A percentile compares a stretch with the other conserved stretches of the same genome.
These are phyloP conservation scores for Bombus affinis DNA, from an alignment of 1,140 invertebrate genomes.

Conservation along the genomic window DNA sequence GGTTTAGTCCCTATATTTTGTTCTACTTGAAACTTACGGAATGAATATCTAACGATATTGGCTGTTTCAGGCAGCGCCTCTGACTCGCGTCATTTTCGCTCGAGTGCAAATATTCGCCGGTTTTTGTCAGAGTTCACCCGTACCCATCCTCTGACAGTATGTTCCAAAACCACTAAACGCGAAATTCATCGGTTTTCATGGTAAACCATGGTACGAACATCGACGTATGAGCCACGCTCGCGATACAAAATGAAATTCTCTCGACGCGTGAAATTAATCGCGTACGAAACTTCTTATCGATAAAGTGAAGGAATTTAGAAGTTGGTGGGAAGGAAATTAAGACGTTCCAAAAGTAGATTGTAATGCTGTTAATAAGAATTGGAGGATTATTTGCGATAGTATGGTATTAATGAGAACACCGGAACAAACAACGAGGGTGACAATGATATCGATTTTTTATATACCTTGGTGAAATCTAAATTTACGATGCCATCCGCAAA, in stretches of 20 bases:
- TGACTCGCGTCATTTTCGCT: slow-evolving; percentile 70
- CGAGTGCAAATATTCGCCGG: slow-evolving; percentile 71
- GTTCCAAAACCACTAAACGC: slow-evolving; percentile 20
- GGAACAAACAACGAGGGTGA: not conserved
- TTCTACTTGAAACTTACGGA: slow-evolving; percentile 81
- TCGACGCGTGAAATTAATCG: not conserved
- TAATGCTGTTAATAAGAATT: not conserved
- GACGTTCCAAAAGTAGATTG: not conserved
- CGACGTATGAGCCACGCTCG: not conserved
- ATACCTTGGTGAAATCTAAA: not conserved
- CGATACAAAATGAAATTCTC: not conserved
- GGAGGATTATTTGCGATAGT: not conserved
- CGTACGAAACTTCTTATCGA: not conserved
- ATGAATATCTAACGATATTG: slow-evolving; percentile 82
- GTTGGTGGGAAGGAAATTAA: not conserved
- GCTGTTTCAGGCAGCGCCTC: slow-evolving; percentile 60
- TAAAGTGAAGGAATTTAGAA: not conserved
- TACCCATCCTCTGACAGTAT: not conserved
- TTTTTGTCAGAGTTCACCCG: slow-evolving; percentile 58
- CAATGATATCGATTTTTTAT: not conserved
- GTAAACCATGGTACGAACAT: not conserved
- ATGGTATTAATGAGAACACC: not conserved
- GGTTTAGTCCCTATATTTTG: slow-evolving; percentile 77
- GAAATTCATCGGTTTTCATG: not conserved
- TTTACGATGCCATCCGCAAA: not conserved